Evolutionary conservation across 2,113 vertebrate genomes (phyloP).

Genomic region (Acanthochromis polyacanthus): DNA sequence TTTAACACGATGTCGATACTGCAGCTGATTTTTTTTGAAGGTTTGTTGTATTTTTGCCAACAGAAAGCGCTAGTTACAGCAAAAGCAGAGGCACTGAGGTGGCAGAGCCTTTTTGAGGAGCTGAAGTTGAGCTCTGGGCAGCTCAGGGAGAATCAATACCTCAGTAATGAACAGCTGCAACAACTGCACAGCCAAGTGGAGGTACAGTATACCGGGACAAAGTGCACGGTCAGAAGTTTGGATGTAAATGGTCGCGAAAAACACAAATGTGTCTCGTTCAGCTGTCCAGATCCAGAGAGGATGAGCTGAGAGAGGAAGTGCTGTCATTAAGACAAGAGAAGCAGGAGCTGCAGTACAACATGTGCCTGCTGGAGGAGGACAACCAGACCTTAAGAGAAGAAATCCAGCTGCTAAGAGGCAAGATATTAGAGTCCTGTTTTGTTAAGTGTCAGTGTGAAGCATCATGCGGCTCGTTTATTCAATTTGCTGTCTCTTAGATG

Average conservation of each 20-base stretch:
- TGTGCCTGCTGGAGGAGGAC: constrained; percentile 84
- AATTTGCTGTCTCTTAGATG: constrained; percentile 49
- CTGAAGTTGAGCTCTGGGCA: constrained; percentile 80
- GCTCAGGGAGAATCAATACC: constrained; percentile 77
- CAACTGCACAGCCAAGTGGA: constrained; percentile 88
- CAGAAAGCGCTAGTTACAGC: constrained; percentile 86
- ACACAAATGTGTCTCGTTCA: constrained; percentile 40
- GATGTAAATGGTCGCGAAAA: background rate
- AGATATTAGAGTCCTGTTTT: background rate
- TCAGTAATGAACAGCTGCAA: constrained; percentile 83
- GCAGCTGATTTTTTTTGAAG: background rate
- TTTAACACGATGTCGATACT: background rate
- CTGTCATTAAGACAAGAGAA: constrained; percentile 65
- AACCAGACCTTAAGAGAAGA: constrained; percentile 75
- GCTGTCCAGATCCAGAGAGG: constrained; percentile 74
- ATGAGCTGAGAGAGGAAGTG: constrained; percentile 66
- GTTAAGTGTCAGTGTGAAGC: background rate
- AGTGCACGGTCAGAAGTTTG: background rate
- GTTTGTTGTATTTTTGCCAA: constrained; percentile 21
- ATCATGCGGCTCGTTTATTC: background rate
- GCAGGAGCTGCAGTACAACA: constrained; percentile 74
- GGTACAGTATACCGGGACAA: constrained; percentile 75
- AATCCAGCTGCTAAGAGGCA: constrained; percentile 73
- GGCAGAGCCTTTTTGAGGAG: constrained; percentile 85
- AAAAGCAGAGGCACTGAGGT: constrained; percentile 82